A percentile compares a stretch with the other conserved stretches of the same genome.
phyloP scores from a whole-genome alignment of 2,797 vertebrate species.

The Danio jaintianensis region DNA sequence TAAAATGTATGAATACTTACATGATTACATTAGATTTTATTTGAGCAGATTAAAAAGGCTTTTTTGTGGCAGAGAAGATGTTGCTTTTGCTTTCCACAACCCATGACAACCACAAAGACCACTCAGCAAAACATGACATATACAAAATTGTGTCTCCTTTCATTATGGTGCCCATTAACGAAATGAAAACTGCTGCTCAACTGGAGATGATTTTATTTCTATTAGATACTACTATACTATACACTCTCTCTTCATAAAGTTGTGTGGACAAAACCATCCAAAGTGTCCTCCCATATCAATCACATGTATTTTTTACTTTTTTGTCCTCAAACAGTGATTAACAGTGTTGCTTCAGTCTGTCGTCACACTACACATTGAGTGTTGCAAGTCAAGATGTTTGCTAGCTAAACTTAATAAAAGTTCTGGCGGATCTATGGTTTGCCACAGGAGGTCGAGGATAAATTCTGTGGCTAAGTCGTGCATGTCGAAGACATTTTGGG shows the following conservation, averaged over 20 bases:
- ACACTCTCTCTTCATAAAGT: not conserved
- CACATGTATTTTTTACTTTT: not conserved
- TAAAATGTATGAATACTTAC: too few relatives aligned
- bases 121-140: not conserved
- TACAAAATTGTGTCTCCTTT: not conserved
- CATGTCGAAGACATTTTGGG: conserved; percentile 69
- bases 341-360: not conserved
- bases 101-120: not conserved
- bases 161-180: conserved; percentile 2
- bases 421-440: conserved; percentile 15
- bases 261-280: not conserved
- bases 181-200: conserved; percentile 9
- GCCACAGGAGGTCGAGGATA: conserved; percentile 33
- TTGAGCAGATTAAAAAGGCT: too few relatives aligned
- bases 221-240: not conserved
- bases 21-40: too few relatives aligned
- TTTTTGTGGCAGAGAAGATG: not conserved
- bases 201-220: conserved; percentile 1
- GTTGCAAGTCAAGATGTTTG: conserved; percentile 30
- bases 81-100: not conserved
- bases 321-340: not conserved
- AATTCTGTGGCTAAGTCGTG: conserved; percentile 51
- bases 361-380: not conserved
- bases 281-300: not conserved
- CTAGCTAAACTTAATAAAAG: conserved; percentile 37